Base-by-base conservation (phyloP, 1,140 invertebrate genomes). In the Drosophila kepulauana region DNA sequence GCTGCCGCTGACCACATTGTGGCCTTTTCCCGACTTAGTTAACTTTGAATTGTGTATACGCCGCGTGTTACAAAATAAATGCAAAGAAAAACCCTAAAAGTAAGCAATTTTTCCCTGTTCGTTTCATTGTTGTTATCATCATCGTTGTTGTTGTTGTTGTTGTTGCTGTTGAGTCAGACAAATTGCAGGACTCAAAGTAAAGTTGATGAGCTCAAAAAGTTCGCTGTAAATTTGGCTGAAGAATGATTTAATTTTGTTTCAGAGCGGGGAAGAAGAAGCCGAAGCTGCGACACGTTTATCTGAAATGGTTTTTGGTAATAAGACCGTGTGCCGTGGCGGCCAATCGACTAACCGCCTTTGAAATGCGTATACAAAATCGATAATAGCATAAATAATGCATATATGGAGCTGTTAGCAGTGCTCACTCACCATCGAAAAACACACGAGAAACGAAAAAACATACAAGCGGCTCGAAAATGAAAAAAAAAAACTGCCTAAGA, bases 331-430 rank as follows among this genome's bases (percentile, higher is more conserved):
- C 16, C 38, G 52, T 57, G 33, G 43, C 41, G 33, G 70, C 58
- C 79, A 81, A 46, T 43, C 61, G 69, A 71, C 62, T 61, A 49
- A 38, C 30, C 65, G 66, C 45, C 45, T 28, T 69, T 88, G 66
- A 78, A 79, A 86, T 67, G 59, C 75, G 67, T 80, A 85, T 51
- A 73, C 57, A 89, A 89, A 89, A 89, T 89, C 85, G 77, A 89
- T 89, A 89, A 85, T 89, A 81, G 78, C 85, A 89, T 89, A 85
- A 89, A 89, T 89, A 89, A 85, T 89, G 84, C 88, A 89, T 80
- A 68, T 80, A 66, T 75, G 57, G 52, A 64, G 67, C 49, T 35
- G 57, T 51, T 56, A 56, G 8, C 38, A 64, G 43, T 20, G 48
- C 57, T 51, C 66, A 48, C 38, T 62, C 49, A 45, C 15, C 41